These are phyloP conservation scores for Triplophysa yarkandensis DNA, from an alignment of 2,797 vertebrate species.

Conservation along the genomic window DNA sequence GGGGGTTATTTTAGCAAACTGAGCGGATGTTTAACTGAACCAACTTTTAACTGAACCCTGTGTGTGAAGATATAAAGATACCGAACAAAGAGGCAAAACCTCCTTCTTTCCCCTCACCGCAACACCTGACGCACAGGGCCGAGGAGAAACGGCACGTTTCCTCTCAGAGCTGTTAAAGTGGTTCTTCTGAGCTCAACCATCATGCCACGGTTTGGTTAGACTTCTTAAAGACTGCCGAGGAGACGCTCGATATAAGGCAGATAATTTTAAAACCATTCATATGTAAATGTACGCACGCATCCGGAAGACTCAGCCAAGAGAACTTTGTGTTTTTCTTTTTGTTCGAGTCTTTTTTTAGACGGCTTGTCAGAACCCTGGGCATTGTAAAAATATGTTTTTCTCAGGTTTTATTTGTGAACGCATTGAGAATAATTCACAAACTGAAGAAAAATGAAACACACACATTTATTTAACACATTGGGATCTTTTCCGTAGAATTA, in stretches of 20 bases:
- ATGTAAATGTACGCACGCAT: constrained; percentile 63
- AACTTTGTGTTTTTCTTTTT: constrained; percentile 4
- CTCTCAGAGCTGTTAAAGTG: constrained; percentile 89
- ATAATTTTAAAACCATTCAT: constrained; percentile 65
- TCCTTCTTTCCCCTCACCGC: constrained; percentile 54
- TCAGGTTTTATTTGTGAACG: constrained; percentile 14
- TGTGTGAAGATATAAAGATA: constrained; percentile 86
- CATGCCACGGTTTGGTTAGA: constrained; percentile 78
- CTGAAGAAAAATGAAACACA: constrained; percentile 12
- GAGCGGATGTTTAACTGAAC: constrained; percentile 80
- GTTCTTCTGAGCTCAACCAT: constrained; percentile 77
- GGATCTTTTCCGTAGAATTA: background rate
- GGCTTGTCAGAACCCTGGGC: constrained; percentile 37
- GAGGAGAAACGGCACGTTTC: constrained; percentile 81
- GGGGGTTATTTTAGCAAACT: constrained; percentile 81
- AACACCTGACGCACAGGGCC: constrained; percentile 55
- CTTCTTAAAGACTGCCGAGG: constrained; percentile 61
- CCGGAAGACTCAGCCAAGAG: constrained; percentile 47
- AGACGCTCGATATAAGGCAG: constrained; percentile 57
- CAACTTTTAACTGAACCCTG: constrained; percentile 81
- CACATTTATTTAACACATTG: background rate
- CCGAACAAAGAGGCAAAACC: constrained; percentile 74
- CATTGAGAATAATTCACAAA: constrained; percentile 38
- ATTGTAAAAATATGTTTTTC: constrained; percentile 13
- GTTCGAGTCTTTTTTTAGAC: constrained; percentile 52